phyloP scores from a whole-genome alignment of 37 sponge, comb jelly and placozoan genomes.

The Ephydatia muelleri region DNA sequence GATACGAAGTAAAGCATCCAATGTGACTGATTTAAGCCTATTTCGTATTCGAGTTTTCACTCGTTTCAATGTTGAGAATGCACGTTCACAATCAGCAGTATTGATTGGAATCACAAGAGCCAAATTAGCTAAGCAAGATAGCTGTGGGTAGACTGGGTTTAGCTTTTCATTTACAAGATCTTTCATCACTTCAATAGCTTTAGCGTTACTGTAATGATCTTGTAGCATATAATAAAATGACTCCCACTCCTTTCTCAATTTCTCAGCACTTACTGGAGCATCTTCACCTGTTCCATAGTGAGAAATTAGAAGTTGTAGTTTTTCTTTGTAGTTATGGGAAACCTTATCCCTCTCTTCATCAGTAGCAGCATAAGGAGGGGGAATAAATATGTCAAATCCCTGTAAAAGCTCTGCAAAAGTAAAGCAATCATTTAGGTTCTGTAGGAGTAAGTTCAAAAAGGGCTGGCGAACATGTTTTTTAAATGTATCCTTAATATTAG shows the following conservation, averaged over 20 bases:
- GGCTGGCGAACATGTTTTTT: neutral
- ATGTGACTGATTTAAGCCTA: constrained; percentile 1
- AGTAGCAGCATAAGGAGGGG: neutral
- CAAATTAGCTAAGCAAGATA: constrained; percentile 1
- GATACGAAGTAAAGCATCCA: neutral
- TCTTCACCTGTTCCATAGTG: neutral
- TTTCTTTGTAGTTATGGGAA: neutral
- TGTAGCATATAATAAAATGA: too few relatives aligned
- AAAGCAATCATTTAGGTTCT: neutral
- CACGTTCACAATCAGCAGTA: neutral
- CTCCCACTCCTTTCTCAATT: neutral
- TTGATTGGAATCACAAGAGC: neutral
- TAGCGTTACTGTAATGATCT: too few relatives aligned
- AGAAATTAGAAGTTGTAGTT: neutral
- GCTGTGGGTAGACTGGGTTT: neutral
- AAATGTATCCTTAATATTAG: neutral
- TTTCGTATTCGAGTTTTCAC: neutral
- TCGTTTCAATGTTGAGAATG: neutral
- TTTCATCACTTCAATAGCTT: neutral
- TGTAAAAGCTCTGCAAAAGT: neutral
- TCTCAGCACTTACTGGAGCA: neutral
- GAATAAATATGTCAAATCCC: neutral
- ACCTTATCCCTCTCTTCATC: constrained; percentile 1
- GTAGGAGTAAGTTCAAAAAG: constrained; percentile 1
- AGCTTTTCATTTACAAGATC: constrained; percentile 1